A percentile compares a stretch with the other conserved stretches of the same genome.
These are phyloP conservation scores for Apogon talboti DNA, from an alignment of 2,797 vertebrate species.

Conservation along the genomic window DNA sequence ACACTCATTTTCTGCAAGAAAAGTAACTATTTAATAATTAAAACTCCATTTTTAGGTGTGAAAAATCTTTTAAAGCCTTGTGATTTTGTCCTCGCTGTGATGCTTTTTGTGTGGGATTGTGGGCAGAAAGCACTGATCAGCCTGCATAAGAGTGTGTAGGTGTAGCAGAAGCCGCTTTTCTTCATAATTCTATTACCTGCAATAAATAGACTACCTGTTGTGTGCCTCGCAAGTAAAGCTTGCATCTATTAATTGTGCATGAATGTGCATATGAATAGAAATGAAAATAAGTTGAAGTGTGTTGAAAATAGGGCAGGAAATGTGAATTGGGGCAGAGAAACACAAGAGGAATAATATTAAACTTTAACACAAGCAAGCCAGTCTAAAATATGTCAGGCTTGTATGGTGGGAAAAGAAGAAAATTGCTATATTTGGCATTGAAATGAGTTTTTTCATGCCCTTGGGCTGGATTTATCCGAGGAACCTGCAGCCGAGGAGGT, in stretches of 20 bases:
- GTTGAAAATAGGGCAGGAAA: slow-evolving; percentile 34
- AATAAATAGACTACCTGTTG: slow-evolving; percentile 59
- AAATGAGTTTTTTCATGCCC: slow-evolving; percentile 29
- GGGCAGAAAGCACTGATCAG: slow-evolving; percentile 34
- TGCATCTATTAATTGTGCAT: slow-evolving; percentile 1
- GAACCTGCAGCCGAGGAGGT: slow-evolving; percentile 45
- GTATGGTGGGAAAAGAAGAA: slow-evolving; percentile 9
- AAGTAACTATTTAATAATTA: slow-evolving; percentile 14
- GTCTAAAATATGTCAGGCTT: slow-evolving; percentile 6
- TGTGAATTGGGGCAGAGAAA: slow-evolving; percentile 40
- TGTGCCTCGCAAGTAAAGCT: slow-evolving; percentile 29
- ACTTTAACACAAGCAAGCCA: slow-evolving; percentile 20
- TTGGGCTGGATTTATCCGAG: slow-evolving; percentile 39
- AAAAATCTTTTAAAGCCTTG: not conserved
- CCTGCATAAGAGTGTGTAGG: slow-evolving; percentile 35
- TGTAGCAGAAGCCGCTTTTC: slow-evolving; percentile 34
- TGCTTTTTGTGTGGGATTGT: slow-evolving; percentile 39
- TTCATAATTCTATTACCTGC: slow-evolving; percentile 23
- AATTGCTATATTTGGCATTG: slow-evolving; percentile 29
- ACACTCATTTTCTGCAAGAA: not conserved
- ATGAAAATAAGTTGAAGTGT: slow-evolving; percentile 14
- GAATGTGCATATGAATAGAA: not conserved
- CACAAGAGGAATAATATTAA: slow-evolving; percentile 12
- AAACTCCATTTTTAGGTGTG: slow-evolving; percentile 2
- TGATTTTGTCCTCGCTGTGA: slow-evolving; percentile 7